A percentile compares a stretch with the other conserved stretches of the same genome.
Conservation (phyloP, 2,797 vertebrate genomes). For the Luscinia luscinia region DNA sequence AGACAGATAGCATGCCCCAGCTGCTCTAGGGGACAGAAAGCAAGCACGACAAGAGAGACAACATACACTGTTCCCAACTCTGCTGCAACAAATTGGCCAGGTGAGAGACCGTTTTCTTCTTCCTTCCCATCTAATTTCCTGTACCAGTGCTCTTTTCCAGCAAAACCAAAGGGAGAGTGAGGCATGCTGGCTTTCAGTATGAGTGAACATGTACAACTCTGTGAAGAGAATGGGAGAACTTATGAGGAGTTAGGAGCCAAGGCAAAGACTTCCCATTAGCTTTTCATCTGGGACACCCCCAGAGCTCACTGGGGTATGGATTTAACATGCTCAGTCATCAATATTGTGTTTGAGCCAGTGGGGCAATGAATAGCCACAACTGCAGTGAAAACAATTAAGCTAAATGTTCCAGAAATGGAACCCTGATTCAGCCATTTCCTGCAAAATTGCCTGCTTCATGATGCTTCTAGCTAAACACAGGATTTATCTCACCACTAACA, state of each 20-base stretch:
- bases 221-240: slow-evolving; percentile 39
- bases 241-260: slow-evolving; percentile 56
- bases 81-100: slow-evolving; percentile 8
- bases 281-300: not conserved
- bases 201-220: slow-evolving; percentile 15
- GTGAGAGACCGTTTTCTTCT: slow-evolving; percentile 1
- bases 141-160: slow-evolving; percentile 13
- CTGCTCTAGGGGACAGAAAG: slow-evolving; percentile 30
- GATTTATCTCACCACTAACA: not conserved
- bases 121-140: not conserved
- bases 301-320: not conserved
- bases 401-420: not conserved
- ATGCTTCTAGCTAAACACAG: not conserved
- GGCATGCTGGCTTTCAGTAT: slow-evolving; percentile 31
- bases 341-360: not conserved
- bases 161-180: slow-evolving; percentile 34
- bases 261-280: slow-evolving; percentile 61
- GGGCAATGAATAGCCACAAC: not conserved
- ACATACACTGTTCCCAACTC: slow-evolving; percentile 33
- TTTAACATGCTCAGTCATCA: slow-evolving; percentile 23
- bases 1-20: not conserved
- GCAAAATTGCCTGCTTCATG: not conserved
- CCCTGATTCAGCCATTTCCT: not conserved
- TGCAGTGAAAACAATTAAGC: not conserved
- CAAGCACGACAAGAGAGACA: slow-evolving; percentile 40